Conservation (phyloP, 1,140 invertebrate genomes). For the Harpegnathos saltator region DNA sequence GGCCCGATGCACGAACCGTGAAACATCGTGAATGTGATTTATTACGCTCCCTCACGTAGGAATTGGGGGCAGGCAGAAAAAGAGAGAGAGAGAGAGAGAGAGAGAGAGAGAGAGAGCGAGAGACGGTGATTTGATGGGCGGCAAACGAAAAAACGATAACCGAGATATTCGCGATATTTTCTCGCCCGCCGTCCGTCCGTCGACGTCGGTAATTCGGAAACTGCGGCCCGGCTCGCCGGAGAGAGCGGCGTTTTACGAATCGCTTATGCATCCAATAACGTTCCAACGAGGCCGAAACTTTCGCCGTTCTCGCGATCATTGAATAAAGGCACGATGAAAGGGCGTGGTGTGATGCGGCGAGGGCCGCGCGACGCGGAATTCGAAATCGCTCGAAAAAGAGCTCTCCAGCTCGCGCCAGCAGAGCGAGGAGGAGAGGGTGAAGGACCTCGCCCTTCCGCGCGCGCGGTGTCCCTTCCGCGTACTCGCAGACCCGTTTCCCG, state of each 20-base stretch:
- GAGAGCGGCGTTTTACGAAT: not conserved
- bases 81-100: not conserved
- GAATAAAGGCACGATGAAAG: not conserved
- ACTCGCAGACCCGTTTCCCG: constrained; percentile 66
- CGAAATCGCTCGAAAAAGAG: constrained; percentile 50
- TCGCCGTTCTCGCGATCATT: constrained; percentile 7
- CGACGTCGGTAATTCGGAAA: not conserved
- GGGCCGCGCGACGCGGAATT: constrained; percentile 1
- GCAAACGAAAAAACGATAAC: not conserved
- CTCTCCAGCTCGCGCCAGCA: not conserved
- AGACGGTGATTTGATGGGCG: not conserved
- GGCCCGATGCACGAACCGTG: constrained; percentile 17
- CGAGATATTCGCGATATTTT: not conserved
- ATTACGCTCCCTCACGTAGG: constrained; percentile 14
- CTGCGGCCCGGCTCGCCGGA: too few species aligned
- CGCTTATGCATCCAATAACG: constrained; percentile 14
- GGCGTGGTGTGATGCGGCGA: not conserved
- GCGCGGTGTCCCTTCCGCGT: constrained; percentile 62
- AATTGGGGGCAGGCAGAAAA: too few species aligned
- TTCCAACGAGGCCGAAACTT: constrained; percentile 30
- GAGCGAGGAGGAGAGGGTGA: too few species aligned
- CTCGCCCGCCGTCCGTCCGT: not conserved
- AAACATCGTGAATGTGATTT: constrained; percentile 29
- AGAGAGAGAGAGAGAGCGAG: not conserved
- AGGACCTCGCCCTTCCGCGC: constrained; percentile 13